Evolutionary conservation across 2,797 vertebrate genomes (phyloP), one percentile per base, ranked within the genome.

Genomic region (Molossus molossus): DNA sequence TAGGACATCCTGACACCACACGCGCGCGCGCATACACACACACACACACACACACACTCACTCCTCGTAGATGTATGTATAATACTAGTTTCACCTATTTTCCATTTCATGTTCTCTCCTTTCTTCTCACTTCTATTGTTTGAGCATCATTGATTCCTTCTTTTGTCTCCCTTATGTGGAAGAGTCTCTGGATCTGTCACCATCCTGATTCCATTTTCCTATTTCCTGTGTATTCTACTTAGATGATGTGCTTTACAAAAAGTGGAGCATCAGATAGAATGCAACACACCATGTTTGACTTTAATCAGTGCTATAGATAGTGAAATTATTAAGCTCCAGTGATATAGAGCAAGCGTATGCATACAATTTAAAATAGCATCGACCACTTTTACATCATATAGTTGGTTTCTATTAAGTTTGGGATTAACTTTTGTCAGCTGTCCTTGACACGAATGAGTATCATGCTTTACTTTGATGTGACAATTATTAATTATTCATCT

Each of bases 161-260:
- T 82, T 95, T 82, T 50, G 20, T 90, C 73, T 73, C 45, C 9
- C n/a, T 94, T 75, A 50, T 1, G 0, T 86, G 2, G 23, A 40
- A 90, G 7, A 17, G 14, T 94, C 45, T 95, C 57, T 86, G 50
- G 18, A 57, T 80, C 33, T 23, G 50, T 65, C 73, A 79, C 25
- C 20, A 86, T 64, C n/a, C 21, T 27, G 2, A 91, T 89, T 76
- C 37, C 15, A 12, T 65, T 73, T 69, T 75, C 33, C 55, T 53
- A 0, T 79, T 62, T 75, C 40, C 55, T 62, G 0, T 67, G 11
- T 64, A 58, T 88, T 53, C 37, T 65, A 37, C 13, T 55, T 84
- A 91, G 58, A 60, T 77, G 58, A 60, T 77, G 11, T 79, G n/a
- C 48, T 48, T 81, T 88, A 57, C n/a, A 80, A 90, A 91, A 73